Evolutionary conservation across 2,888 invertebrate species (phyloP), one percentile per base, ranked within the genome.

Genomic region (Bellardia bayeri): DNA sequence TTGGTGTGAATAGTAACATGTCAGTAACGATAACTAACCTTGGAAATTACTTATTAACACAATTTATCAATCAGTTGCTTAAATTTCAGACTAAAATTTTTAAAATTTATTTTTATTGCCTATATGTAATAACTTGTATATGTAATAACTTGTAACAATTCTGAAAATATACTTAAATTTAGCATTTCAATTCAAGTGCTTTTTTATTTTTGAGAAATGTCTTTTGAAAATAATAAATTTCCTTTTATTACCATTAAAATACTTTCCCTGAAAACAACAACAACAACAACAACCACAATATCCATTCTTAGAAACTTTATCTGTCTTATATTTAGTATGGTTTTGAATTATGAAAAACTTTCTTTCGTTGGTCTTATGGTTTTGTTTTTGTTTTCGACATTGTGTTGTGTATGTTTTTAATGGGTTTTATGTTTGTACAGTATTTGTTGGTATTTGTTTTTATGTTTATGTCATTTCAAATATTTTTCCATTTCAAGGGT

Each of bases 381-480:
- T 66, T 51, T 51, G 5, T 51, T 33, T 61, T 61, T 71, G 11
- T 37, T 33, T 33, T 58, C 5, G 6, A 5, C 23, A 54, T 61
- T 76, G 8, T 56, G 4, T 11, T 78, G 64, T 83, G 69, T 68
- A 30, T 76, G 76, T 66, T 85, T 82, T 51, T 78, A 82, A 81
- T 85, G 85, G 81, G 16, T 78, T 75, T 64, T 54, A 58, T 76
- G 14, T 76, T 81, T 81, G 49, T 79, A 6, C 33, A 23, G 23
- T 23, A 23, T 23, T 23, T 23, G 23, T 23, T 79, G 51, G 63
- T 40, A 49, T 76, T 76, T 72, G 40, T 63, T 64, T 86, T 82
- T 45, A 74, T 72, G 71, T 76, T 81, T 66, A 49, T 82, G 64
- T 58, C 64, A 66, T 58, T 76, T 58, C 23, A 61, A 66, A 66